Evolutionary conservation across 2,797 vertebrate species (phyloP).

Genomic region (Aselliscus stoliczkanus): DNA sequence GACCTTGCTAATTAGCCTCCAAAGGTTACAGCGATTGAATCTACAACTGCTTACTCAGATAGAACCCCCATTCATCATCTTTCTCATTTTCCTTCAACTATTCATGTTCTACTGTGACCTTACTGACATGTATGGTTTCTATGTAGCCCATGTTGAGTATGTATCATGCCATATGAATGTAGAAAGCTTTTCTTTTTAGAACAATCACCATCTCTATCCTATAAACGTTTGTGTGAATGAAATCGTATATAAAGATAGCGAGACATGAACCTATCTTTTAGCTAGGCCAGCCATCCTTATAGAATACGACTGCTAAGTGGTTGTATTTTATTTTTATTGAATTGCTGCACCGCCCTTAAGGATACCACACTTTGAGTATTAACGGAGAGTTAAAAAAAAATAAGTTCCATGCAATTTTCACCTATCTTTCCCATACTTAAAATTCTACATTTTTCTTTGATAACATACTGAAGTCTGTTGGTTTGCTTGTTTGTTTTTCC

Average conservation of each 20-base stretch:
- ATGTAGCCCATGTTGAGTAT: not conserved
- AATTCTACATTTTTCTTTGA: not conserved
- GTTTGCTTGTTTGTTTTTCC: not conserved
- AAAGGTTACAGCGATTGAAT: constrained; percentile 21
- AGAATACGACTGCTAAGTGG: not conserved
- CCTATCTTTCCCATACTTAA: not conserved
- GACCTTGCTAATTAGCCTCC: constrained; percentile 55
- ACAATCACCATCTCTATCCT: not conserved
- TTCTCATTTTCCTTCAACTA: constrained; percentile 5
- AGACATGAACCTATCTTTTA: not conserved
- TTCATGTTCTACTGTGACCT: not conserved
- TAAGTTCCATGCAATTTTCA: not conserved
- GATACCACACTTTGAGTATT: not conserved
- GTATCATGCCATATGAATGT: not conserved
- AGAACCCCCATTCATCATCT: not conserved
- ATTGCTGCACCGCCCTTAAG: not conserved
- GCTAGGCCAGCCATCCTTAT: not conserved
- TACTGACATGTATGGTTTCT: not conserved
- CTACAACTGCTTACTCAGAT: not conserved
- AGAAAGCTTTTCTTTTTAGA: not conserved
- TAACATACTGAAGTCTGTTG: not conserved
- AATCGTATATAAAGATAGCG: not conserved
- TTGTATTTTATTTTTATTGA: not conserved
- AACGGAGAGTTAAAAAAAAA: not conserved
- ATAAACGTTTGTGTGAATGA: not conserved